Evolutionary conservation across 2,797 vertebrate species (phyloP), one percentile per base, ranked within the genome.

Genomic region (Spinus pinus): DNA sequence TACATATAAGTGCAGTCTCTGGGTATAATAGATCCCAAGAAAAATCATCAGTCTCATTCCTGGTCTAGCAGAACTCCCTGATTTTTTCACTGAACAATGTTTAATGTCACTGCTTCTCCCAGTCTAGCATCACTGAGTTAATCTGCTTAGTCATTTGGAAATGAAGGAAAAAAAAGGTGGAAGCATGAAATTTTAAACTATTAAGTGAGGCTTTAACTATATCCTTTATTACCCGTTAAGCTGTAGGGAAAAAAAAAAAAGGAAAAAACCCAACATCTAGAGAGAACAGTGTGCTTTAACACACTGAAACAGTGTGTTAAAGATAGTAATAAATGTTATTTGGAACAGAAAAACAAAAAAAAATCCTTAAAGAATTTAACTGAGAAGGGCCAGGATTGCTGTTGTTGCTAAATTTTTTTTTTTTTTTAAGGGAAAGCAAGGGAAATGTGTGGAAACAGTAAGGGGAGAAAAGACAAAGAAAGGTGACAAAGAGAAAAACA

Each of bases 111-210:
- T 57, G 19, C 35, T 82, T 72, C 41, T 73, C 41, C 46, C 25
- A 51, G 20, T 39, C 54, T 39, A 84, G 10, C 42, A 57, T 13
- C 44, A 61, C 22, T 27, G 19, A 75, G 39, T 65, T 93, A 57
- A 81, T 88, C 69, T 91, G n/a, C 19, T 74, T 61, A 89, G 66
- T 54, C 54, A 49, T 92, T 88, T 74, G 49, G 10, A 12, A 42
- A 83, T 39, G 7, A 88, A 82, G 39, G 22, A 3, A 21, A 31
- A 73, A 75, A 87, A 54, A 88, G 22, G 11, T 67, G 12, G 30
- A 81, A 88, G n/a, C 15, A 42, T 74, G 39, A 94, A 88, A 81
- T 78, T 61, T 67, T 78, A 67, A 78, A 74, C 57, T 86, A 61
- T 50, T 88, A 86, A 81, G 27, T 65, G 35, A 69, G 14, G 18